Evolutionary conservation across 1,140 invertebrate genomes (phyloP), one percentile per base, ranked within the genome.

Genomic region (Triops longicaudatus): DNA sequence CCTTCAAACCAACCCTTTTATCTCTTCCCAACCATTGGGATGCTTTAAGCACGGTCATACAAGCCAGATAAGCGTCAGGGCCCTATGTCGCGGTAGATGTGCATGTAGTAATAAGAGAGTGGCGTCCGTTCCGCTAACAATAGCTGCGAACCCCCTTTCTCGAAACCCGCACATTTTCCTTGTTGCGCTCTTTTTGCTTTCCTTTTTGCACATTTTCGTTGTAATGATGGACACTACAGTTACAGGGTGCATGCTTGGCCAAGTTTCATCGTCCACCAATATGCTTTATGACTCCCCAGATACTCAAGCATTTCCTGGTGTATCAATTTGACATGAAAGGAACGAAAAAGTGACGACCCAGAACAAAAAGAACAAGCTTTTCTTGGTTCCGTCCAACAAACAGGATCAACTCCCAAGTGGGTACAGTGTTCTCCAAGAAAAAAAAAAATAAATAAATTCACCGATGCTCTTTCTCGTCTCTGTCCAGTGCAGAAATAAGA

Each of bases 191-290:
- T 37, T 37, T 7, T 7, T 37, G 31, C 31, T 37, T 37, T 37
- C 7, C 31, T 37, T 37, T 37, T 37, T 37, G 2, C 31, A 2
- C 31, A 4, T 37, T 37, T 37, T 7, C 7, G 2, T 14, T 63
- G 50, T 63, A 63, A 63, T 63, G 14, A 63, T 63, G 50, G 10
- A 22, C 14, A 7, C 50, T 63, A 63, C 22, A 63, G 17, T 63
- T n/a, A 17, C 50, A 1, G 22, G 50, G 50, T 37, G 2, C 50
- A 63, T 63, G 50, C 50, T 22, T 22, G 17, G 50, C 14, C 17
- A 63, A 63, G 10, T 63, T 63, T 63, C 50, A 63, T 63, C 10
- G 50, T 63, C 50, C 50, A 63, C 50, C 50, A 63, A 63, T 63
- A 63, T 63, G 50, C 17, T 63, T 63, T 63, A 63, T 63, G 50